Conservation (phyloP, 2,797 vertebrate species). For the Trichosurus vulpecula region DNA sequence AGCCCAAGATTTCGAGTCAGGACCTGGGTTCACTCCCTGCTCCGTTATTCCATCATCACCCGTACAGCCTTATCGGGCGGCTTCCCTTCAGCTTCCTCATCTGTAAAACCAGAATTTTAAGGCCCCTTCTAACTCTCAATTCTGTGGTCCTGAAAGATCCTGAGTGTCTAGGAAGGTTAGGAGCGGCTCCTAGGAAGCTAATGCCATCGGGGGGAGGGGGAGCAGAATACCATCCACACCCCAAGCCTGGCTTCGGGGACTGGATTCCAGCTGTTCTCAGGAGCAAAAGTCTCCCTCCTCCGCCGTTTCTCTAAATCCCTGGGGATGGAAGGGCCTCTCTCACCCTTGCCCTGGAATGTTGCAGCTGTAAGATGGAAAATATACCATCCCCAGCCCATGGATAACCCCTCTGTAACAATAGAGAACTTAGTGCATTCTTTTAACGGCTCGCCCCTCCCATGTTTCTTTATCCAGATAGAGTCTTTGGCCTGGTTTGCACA, state of each 20-base stretch:
- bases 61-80: background rate
- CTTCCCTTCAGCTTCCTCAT: background rate
- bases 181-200: background rate
- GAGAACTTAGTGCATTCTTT: background rate
- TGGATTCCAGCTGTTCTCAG: background rate
- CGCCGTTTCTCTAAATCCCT: background rate
- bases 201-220: background rate
- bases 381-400: background rate
- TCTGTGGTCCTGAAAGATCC: background rate
- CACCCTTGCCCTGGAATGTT: background rate
- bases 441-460: background rate
- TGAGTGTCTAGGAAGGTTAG: background rate
- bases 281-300: background rate
- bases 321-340: background rate
- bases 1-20: background rate
- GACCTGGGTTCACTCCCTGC: background rate
- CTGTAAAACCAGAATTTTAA: background rate
- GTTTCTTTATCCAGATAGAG: background rate
- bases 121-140: background rate
- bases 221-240: background rate
- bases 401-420: background rate
- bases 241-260: background rate
- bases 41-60: background rate
- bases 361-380: background rate
- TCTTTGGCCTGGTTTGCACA: rapidly evolving